These are phyloP conservation scores for Greenwoodochromis staneri DNA, from an alignment of 2,113 vertebrate genomes.

Conservation along the genomic window DNA sequence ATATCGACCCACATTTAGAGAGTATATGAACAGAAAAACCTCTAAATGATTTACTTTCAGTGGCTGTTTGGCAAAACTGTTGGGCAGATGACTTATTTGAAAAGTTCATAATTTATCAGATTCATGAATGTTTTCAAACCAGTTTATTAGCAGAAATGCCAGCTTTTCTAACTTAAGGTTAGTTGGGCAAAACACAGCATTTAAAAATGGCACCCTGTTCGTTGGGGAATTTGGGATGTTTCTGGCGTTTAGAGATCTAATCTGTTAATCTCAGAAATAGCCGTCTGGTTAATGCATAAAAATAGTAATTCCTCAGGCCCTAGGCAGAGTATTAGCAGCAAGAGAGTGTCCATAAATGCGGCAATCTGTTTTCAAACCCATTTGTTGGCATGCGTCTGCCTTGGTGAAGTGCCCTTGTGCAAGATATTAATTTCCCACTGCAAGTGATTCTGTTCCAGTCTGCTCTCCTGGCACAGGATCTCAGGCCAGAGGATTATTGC, in stretches of 20 bases:
- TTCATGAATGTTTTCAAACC: not conserved
- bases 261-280: not conserved
- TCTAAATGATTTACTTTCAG: not conserved
- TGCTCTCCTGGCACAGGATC: not conserved
- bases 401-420: not conserved
- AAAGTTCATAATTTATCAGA: not conserved
- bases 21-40: not conserved
- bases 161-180: not conserved
- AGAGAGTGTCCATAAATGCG: not conserved
- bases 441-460: not conserved
- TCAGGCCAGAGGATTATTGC: not conserved
- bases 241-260: not conserved
- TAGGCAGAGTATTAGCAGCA: not conserved
- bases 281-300: not conserved
- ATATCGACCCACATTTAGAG: not conserved
- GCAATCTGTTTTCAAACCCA: not conserved
- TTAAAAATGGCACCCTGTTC: not conserved
- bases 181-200: not conserved
- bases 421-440: not conserved
- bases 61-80: not conserved
- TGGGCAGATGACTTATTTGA: not conserved
- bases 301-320: not conserved
- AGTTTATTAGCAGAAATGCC: not conserved
- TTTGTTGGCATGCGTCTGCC: not conserved
- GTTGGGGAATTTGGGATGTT: not conserved